Evolutionary conservation across 2,888 invertebrate genomes (phyloP), one percentile per base, ranked within the genome.

Genomic region (Hydroisotoma schaefferi): DNA sequence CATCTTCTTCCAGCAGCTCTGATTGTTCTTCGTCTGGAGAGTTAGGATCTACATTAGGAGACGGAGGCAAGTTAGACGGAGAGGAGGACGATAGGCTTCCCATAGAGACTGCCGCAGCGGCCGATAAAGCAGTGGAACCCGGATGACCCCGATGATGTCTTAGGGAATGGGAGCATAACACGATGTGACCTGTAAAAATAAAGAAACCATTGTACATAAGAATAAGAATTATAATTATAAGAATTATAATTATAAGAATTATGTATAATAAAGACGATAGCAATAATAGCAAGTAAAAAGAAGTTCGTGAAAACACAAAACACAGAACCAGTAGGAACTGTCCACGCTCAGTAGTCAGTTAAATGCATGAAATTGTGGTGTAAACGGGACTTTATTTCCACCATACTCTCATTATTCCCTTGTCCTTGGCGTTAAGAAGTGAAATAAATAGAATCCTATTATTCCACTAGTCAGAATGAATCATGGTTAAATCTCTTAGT

Each of bases 111-210:
- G 40, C 40, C 40, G 40, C 40, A 5, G 40, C 40, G 18, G 22
- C 51, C 20, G 20, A 22, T 12, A 29, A 29, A 40, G 59, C 37
- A 53, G 59, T 3, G 51, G 58, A 52, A 44, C 67, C 61, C 37
- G 70, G 63, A 55, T 72, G 72, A 54, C 70, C 69, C 43, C 70
- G 67, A 57, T 72, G 72, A 53, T 71, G 71, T 51, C 72, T 49
- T 33, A 70, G 61, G n/a, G 72, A 72, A 53, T 72, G 70, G 33
- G 72, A 72, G 59, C 71, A 70, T 55, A 72, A 55, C 55, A 72
- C 72, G 56, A 72, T 72, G 67, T 72, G 72, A 69, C 72, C 72
- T 72, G 64, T 43, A 55, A 63, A 52, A 58, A 40, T 18, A 40
- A 15, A 40, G 20, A 40, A 5, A 18, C 40, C 40, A 15, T 18